phyloP scores from a whole-genome alignment of 2,797 vertebrate species.

The Galago senegalensis region DNA sequence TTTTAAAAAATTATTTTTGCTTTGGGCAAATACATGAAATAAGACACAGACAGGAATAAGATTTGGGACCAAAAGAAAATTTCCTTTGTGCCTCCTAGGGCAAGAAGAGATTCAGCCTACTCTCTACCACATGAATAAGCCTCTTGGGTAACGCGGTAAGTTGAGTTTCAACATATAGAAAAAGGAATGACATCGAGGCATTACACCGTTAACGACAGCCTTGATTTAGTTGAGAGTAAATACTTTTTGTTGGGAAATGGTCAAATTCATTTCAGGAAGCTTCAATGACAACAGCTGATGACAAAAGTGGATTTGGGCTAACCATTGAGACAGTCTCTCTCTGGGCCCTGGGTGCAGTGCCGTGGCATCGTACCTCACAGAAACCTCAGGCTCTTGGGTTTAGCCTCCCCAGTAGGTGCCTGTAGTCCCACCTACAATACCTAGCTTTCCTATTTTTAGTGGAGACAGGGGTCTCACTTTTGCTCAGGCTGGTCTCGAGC shows the following conservation, averaged over 20 bases:
- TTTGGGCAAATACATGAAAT: conserved; percentile 27
- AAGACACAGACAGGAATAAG: conserved; percentile 10
- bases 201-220: background rate
- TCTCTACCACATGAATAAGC: background rate
- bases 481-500: no score
- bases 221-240: conserved; percentile 6
- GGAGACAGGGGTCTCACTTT: no score
- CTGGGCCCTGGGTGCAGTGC: no score
- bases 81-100: background rate
- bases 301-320: background rate
- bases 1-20: background rate
- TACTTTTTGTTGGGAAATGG: background rate
- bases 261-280: background rate
- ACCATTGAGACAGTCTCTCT: no score
- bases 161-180: background rate
- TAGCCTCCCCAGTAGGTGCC: no score
- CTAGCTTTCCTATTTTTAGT: no score
- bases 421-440: no score
- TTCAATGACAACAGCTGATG: background rate
- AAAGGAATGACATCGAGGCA: background rate
- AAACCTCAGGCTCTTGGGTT: no score
- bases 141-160: background rate
- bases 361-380: no score
- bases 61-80: background rate
- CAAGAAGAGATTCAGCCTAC: background rate